Evolutionary conservation across 1,140 invertebrate species (phyloP).

Genomic region (Kradibia gibbosae): DNA sequence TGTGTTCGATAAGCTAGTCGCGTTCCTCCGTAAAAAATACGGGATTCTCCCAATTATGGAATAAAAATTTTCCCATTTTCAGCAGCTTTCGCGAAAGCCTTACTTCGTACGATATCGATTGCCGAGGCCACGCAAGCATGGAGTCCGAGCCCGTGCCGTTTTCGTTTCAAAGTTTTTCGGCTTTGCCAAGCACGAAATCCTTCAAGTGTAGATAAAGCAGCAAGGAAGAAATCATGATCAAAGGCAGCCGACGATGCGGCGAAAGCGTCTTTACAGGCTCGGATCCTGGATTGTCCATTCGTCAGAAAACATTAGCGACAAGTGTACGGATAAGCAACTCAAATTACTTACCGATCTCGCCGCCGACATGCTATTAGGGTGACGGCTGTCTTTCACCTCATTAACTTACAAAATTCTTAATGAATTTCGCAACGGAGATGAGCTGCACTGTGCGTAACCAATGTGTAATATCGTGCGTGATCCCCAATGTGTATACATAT

Average conservation of each 20-base stretch:
- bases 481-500: background rate
- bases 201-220: conserved; percentile 9
- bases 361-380: conserved; percentile 23
- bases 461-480: background rate
- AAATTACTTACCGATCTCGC: conserved; percentile 36
- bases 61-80: background rate
- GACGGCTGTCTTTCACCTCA: conserved; percentile 40
- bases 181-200: conserved; percentile 13
- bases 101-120: background rate
- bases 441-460: too few species aligned
- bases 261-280: conserved; percentile 51
- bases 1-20: background rate
- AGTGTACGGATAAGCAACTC: conserved; percentile 54
- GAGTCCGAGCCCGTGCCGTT: background rate
- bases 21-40: background rate
- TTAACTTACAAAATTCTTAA: conserved; percentile 27
- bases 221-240: conserved; percentile 30
- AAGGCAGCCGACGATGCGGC: conserved; percentile 33
- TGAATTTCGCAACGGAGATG: conserved; percentile 9
- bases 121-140: background rate
- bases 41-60: background rate
- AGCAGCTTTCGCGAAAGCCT: background rate
- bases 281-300: conserved; percentile 56
- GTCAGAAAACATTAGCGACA: conserved; percentile 58
- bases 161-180: conserved; percentile 8